A percentile compares a stretch with the other conserved stretches of the same genome.
These are phyloP conservation scores for Florisuga fusca DNA, from an alignment of 2,797 vertebrate species.

Conservation along the genomic window DNA sequence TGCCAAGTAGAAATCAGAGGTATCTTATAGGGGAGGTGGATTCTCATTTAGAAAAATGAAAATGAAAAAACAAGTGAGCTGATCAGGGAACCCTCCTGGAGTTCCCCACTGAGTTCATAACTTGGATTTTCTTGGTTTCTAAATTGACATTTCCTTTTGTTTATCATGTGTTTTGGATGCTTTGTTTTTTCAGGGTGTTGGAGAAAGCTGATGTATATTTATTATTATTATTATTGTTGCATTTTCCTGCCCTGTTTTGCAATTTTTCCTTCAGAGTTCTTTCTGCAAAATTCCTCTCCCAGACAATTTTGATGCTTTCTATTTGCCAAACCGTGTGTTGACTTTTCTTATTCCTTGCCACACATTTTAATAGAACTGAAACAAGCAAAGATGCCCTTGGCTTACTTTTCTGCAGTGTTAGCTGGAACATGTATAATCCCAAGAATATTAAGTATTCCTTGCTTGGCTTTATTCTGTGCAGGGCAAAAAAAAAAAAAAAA, in stretches of 20 bases:
- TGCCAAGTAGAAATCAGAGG: conserved; percentile 11
- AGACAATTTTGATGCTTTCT: conserved; percentile 1
- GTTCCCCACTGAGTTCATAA: background rate
- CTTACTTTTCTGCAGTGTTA: conserved; percentile 53
- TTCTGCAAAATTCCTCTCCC: conserved; percentile 19
- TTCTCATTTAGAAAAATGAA: background rate
- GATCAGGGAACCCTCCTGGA: background rate
- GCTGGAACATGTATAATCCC: conserved; percentile 15
- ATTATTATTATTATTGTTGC: background rate
- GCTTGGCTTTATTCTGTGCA: background rate
- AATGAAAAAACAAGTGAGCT: background rate
- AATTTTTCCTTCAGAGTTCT: conserved; percentile 6
- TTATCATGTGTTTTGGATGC: background rate
- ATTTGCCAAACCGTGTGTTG: conserved; percentile 39
- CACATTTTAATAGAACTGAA: conserved; percentile 57
- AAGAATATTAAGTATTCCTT: conserved; percentile 54
- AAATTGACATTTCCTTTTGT: background rate
- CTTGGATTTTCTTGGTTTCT: accelerated
- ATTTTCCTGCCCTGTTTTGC: conserved; percentile 4
- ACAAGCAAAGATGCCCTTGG: conserved; percentile 64
- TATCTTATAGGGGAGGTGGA: background rate
- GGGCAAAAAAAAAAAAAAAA: background rate
- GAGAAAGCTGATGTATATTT: background rate
- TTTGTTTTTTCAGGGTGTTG: background rate
- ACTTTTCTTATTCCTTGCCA: conserved; percentile 46